Percentiles rank a stretch among this genome's conserved stretches.
Evolutionary conservation across 35 echinoderm and acorn worm species (phyloP).

Genomic region (Lytechinus pictus): DNA sequence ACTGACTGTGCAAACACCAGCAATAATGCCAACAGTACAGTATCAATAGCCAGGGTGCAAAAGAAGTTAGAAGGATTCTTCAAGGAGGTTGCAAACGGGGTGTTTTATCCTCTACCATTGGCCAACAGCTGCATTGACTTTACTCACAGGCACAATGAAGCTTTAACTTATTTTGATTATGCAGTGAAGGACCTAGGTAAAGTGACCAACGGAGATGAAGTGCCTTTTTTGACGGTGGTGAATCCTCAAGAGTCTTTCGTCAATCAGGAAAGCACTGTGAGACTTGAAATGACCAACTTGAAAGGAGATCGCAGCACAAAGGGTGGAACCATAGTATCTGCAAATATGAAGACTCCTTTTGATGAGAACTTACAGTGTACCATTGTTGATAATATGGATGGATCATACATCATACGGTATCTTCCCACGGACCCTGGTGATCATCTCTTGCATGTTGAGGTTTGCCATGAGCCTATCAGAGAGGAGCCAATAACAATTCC

Average conservation of each 20-base stretch:
- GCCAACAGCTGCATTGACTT: conserved; percentile 64
- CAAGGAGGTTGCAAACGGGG: conserved; percentile 12
- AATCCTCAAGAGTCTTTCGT: conserved; percentile 49
- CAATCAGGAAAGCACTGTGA: conserved; percentile 59
- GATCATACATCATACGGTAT: conserved; percentile 58
- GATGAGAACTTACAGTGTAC: conserved; percentile 38
- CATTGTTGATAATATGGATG: conserved; percentile 64
- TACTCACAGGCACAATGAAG: conserved; percentile 50
- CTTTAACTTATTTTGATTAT: conserved; percentile 47
- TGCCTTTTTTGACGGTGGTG: conserved; percentile 61
- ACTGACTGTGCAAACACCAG: conserved; percentile 53
- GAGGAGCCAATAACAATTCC: conserved; percentile 57
- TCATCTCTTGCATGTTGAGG: conserved; percentile 50
- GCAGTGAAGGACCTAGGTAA: conserved; percentile 63
- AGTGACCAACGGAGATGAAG: conserved; percentile 43
- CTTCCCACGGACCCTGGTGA: conserved; percentile 35
- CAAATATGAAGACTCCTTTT: conserved; percentile 22
- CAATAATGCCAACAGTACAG: conserved; percentile 43
- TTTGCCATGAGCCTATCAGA: conserved; percentile 50
- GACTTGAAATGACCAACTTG: conserved; percentile 47
- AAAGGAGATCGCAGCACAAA: conserved; percentile 45
- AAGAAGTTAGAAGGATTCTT: conserved; percentile 61
- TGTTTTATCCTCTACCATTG: conserved; percentile 58
- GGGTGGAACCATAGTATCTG: conserved; percentile 52
- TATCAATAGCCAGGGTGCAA: conserved; percentile 49